Evolutionary conservation across 2,113 vertebrate genomes (phyloP).

Genomic region (Heterocephalus glaber): DNA sequence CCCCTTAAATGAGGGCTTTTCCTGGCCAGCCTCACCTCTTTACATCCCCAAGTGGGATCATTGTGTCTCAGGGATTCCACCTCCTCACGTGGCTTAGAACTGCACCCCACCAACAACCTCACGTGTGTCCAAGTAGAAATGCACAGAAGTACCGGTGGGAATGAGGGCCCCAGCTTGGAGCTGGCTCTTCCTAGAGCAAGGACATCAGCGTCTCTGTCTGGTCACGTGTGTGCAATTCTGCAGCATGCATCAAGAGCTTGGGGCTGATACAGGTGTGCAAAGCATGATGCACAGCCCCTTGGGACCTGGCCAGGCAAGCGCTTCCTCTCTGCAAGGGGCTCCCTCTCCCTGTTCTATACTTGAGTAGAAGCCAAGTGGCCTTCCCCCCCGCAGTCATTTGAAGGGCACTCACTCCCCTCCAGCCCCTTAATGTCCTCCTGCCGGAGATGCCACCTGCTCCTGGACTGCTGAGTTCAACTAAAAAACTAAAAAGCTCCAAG

Average conservation of each 20-base stretch:
- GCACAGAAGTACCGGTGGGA: rapidly evolving
- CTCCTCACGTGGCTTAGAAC: not conserved
- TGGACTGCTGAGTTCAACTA: not conserved
- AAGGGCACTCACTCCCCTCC: not conserved
- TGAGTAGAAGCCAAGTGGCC: not conserved
- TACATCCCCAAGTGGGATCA: not conserved
- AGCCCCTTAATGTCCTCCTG: not conserved
- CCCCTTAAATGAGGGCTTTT: not conserved
- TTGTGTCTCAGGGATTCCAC: not conserved
- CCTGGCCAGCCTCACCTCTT: not conserved
- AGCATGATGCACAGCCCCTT: not conserved
- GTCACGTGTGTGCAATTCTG: rapidly evolving
- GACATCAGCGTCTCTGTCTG: rapidly evolving
- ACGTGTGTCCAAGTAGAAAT: rapidly evolving
- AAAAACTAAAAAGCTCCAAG: not conserved
- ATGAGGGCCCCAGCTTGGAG: rapidly evolving
- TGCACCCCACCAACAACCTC: rapidly evolving
- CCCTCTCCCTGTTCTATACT: rapidly evolving
- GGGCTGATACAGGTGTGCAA: not conserved
- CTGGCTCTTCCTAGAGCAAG: not conserved
- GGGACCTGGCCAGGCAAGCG: not conserved
- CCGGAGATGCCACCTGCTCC: not conserved
- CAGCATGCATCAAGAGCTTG: rapidly evolving
- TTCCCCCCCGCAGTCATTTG: not conserved
- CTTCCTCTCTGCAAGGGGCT: not conserved